Base-by-base conservation (phyloP, 2,888 invertebrate species). In the Stenurella melanura region DNA sequence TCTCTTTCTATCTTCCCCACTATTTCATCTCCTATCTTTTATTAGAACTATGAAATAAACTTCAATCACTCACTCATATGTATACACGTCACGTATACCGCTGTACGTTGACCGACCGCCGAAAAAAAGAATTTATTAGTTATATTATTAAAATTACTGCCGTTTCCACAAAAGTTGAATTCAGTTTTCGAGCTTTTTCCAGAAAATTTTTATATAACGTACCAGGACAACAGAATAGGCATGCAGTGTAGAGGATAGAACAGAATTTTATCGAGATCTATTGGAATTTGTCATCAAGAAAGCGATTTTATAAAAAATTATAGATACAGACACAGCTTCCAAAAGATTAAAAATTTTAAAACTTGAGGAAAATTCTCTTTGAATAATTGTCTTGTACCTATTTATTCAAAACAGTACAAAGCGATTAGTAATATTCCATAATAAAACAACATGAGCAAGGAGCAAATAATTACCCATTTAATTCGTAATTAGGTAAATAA, bases 121-220 rank as follows among this genome's bases (percentile, higher is more conserved):
- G 66, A 76, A 76, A 79, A 81, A 80, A 80, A 76, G 80, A 79
- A 82, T 83, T 82, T 88, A 89, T 89, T 88, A 88, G 88, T 89
- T 89, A 88, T 89, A 87, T 89, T 89, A 89, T 89, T 87, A 87
- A 88, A 87, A 88, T 86, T 86, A 84, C 81, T 76, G 82, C 82
- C 85, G 90, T 90, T 90, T 90, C 90, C 90, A 87, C 89, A 87
- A 90, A 90, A 88, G 86, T 86, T 84, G 87, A 87, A 87, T 90
- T 88, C 88, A 86, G 89, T 91, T 91, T 91, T 90, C 90, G 88
- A 88, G 90, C 90, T 91, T 91, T 91, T 91, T 91, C 91, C 90
- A 91, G 91, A 91, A 91, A 91, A 90, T 90, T 91, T 90, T 91
- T 91, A 91, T 91, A 91, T 91, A 91, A 91, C 89, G 90, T 90